Evolutionary conservation across 2,797 vertebrate genomes (phyloP).

Genomic region (Chiroxiphia lanceolata): DNA sequence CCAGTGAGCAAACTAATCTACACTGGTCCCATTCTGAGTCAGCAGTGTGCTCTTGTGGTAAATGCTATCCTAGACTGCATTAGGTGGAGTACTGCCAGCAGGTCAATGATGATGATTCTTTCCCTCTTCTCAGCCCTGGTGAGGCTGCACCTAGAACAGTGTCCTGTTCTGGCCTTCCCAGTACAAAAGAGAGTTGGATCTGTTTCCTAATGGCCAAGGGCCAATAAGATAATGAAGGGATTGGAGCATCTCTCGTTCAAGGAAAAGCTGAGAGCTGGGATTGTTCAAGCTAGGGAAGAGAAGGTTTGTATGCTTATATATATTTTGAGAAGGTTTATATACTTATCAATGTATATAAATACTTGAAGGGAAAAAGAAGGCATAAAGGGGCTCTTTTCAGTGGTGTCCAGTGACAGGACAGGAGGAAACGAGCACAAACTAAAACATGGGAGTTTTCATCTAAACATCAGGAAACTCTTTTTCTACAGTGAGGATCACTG

Average conservation of each 20-base stretch:
- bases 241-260: not conserved
- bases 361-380: not conserved
- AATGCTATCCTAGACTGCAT: not conserved
- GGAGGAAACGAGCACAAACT: not conserved
- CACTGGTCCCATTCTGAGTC: not conserved
- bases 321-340: not conserved
- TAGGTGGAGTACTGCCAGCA: not conserved
- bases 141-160: not conserved
- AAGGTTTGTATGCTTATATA: not conserved
- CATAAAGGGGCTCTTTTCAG: not conserved
- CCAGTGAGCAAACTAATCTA: not conserved
- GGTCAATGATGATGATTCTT: not conserved
- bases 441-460: not conserved
- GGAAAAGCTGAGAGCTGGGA: not conserved
- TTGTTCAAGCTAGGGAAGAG: not conserved
- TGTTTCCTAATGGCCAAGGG: not conserved
- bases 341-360: not conserved
- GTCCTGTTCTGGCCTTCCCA: not conserved
- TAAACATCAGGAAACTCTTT: not conserved
- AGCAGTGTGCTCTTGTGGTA: not conserved
- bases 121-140: not conserved
- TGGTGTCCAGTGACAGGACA: not conserved
- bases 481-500: not conserved
- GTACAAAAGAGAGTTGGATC: not conserved
- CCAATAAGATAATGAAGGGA: not conserved